Evolutionary conservation across 2,888 invertebrate genomes (phyloP).

Genomic region (Phyllotreta striolata): DNA sequence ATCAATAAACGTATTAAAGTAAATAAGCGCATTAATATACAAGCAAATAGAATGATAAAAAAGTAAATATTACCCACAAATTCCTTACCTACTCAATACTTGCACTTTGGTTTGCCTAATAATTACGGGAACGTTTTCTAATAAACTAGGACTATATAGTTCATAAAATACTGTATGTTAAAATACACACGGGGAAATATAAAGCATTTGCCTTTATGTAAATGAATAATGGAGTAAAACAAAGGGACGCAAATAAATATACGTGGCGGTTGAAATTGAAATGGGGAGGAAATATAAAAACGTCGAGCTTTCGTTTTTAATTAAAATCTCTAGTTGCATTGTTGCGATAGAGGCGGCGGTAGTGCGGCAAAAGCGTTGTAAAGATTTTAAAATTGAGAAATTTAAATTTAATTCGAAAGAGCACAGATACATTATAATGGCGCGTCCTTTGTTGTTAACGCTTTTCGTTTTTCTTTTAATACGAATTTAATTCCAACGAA

Average conservation of each 20-base stretch:
- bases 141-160: no score
- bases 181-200: conserved; percentile 1
- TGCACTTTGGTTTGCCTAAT: no score
- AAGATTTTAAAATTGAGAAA: conserved; percentile 10
- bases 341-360: conserved; percentile 7
- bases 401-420: conserved; percentile 19
- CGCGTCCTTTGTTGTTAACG: no score
- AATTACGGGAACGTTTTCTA: no score
- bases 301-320: conserved; percentile 19
- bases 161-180: no score
- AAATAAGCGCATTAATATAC: no score
- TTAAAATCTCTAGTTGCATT: conserved; percentile 20
- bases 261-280: conserved; percentile 19
- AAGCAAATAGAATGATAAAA: no score
- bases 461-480: no score
- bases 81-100: no score
- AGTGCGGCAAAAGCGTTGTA: conserved; percentile 1
- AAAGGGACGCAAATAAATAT: conserved; percentile 11
- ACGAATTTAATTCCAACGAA: no score
- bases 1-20: no score
- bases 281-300: conserved; percentile 13
- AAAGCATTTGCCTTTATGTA: conserved; percentile 11
- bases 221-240: conserved; percentile 9
- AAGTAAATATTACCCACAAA: no score
- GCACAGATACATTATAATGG: conserved; percentile 5